Base-by-base conservation (phyloP, 1,140 invertebrate species). In the Drosophila nebulosa region DNA sequence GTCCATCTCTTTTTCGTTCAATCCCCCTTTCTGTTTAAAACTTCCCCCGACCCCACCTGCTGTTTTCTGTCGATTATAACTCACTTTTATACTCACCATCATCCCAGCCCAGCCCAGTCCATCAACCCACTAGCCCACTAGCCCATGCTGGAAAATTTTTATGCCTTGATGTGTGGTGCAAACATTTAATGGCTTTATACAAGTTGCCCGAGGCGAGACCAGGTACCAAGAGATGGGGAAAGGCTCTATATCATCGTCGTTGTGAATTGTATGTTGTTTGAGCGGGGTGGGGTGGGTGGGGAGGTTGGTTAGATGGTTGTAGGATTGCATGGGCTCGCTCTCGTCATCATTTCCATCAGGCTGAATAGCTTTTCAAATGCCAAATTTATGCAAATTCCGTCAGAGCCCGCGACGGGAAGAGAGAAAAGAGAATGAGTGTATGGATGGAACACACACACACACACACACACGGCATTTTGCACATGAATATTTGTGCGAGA, bases 351-450 rank as follows among this genome's bases (percentile, higher is more conserved):
- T 85, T 85, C 80, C 76, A 85, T 85, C 76, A 84, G 80, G 71
- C 64, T 79, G 80, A 79, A 85, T 79, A 79, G 80, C 81, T 85
- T 83, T 83, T 76, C 81, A 85, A 84, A 84, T 84, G 73, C 81
- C 76, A 85, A 84, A 85, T 84, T 84, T 85, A 84, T 84, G 79
- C 80, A 84, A 84, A 84, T 85, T 79, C 66, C 60, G 36, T 64
- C 39, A 42, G 63, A 75, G 67, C 63, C 36, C 26, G 58, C 36
- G 65, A 58, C 60, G 53, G 32, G 60, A 35, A 51, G 71, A 24
- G 61, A 58, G 46, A 59, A 21, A 3, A 16, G 39, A 42, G 39
- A 16, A 22, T 6, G 65, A 36, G 14, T 16, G 52, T 32, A 16
- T 30, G 18, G 10, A 53, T 9, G 21, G 9, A 53, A 52, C 50